Evolutionary conservation across 2,797 vertebrate species (phyloP).

Genomic region (Sebastes oblongus): DNA sequence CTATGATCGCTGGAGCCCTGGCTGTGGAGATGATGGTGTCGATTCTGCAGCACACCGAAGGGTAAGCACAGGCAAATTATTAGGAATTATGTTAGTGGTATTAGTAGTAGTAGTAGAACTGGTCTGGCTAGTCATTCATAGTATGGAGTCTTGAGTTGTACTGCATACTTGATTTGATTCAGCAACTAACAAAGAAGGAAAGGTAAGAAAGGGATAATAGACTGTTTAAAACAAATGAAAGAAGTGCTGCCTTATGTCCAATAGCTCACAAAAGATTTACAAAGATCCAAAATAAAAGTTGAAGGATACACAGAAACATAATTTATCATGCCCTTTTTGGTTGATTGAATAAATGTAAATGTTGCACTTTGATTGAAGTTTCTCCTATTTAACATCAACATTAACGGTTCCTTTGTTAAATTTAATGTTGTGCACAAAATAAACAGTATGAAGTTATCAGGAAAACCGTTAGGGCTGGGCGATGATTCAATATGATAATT

Average conservation of each 20-base stretch:
- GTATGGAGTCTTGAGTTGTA: neutral
- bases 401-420: neutral
- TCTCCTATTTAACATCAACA: neutral
- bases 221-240: neutral
- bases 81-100: neutral
- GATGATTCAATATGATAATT: too few species aligned
- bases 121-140: neutral
- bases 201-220: neutral
- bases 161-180: neutral
- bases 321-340: neutral
- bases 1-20: constrained; percentile 95
- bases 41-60: constrained; percentile 94
- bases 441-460: neutral
- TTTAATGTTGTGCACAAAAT: neutral
- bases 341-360: neutral
- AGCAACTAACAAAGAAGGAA: neutral
- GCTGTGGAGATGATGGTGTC: constrained; percentile 98
- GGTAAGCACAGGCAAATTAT: constrained; percentile 79
- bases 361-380: neutral
- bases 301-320: neutral
- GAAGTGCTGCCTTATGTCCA: neutral
- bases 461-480: neutral
- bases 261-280: neutral
- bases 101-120: too few species aligned
- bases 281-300: neutral